These are phyloP conservation scores for Myanophis thanlyinensis DNA, from an alignment of 2,113 vertebrate genomes.

Conservation along the genomic window DNA sequence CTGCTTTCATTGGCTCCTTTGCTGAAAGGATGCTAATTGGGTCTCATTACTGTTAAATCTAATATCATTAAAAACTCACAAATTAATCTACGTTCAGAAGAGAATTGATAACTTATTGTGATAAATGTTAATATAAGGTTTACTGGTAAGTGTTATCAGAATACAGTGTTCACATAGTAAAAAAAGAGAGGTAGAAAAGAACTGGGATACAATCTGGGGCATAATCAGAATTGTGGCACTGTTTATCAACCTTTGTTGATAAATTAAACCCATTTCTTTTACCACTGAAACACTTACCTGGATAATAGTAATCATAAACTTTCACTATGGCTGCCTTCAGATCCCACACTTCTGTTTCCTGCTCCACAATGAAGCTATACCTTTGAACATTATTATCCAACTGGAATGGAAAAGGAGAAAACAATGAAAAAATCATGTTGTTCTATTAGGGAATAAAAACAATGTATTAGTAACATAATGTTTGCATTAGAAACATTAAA, in stretches of 20 bases:
- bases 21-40: neutral
- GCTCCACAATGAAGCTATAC: neutral
- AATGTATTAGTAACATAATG: neutral
- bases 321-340: constrained; percentile 10
- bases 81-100: neutral
- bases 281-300: neutral
- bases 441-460: neutral
- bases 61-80: neutral
- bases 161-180: neutral
- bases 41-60: too few relatives aligned
- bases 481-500: neutral
- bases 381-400: neutral
- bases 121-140: neutral
- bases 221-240: too few relatives aligned
- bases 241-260: neutral
- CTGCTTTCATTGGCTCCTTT: neutral
- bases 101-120: neutral
- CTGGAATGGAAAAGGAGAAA: neutral
- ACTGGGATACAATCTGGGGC: neutral
- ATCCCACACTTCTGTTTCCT: neutral
- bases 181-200: neutral
- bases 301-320: constrained; percentile 15
- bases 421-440: neutral
- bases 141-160: neutral
- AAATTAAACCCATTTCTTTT: neutral